A percentile compares a stretch with the other conserved stretches of the same genome.
phyloP scores from a whole-genome alignment of 1,140 invertebrate species.

The Drepana arcuata region DNA sequence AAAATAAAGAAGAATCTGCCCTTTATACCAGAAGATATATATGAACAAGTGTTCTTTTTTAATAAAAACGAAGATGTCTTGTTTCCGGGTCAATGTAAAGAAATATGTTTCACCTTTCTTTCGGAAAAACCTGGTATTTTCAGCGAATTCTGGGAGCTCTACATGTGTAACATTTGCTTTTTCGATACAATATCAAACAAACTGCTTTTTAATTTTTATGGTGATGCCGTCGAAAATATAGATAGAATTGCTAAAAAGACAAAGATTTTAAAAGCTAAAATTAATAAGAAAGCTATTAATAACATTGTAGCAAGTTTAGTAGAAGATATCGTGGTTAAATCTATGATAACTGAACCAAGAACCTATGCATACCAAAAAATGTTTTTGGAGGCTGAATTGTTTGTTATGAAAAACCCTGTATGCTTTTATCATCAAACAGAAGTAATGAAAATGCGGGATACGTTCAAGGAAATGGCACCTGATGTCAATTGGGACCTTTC shows the following conservation, averaged over 20 bases:
- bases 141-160: constrained; percentile 46
- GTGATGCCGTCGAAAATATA: constrained; percentile 39
- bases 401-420: constrained; percentile 54
- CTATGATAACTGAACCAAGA: constrained; percentile 24
- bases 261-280: constrained; percentile 25
- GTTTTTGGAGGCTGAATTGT: constrained; percentile 48
- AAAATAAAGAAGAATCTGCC: constrained; percentile 34
- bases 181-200: constrained; percentile 33
- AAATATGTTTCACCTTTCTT: constrained; percentile 43
- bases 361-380: constrained; percentile 47
- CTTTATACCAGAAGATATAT: constrained; percentile 35
- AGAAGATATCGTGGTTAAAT: constrained; percentile 24
- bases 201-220: constrained; percentile 33
- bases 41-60: constrained; percentile 57
- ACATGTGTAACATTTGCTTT: constrained; percentile 36
- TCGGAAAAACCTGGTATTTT: constrained; percentile 39
- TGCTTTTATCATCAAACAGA: constrained; percentile 60
- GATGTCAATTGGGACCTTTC: constrained; percentile 43
- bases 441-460: constrained; percentile 40
- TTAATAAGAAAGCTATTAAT: constrained; percentile 28
- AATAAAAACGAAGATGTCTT: constrained; percentile 59
- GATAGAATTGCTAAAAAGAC: constrained; percentile 22
- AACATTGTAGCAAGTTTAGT: constrained; percentile 25
- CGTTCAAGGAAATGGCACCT: constrained; percentile 41
- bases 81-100: constrained; percentile 41